A percentile compares a stretch with the other conserved stretches of the same genome.
phyloP scores from a whole-genome alignment of 2,113 vertebrate genomes.

The Chrysochloris asiatica region DNA sequence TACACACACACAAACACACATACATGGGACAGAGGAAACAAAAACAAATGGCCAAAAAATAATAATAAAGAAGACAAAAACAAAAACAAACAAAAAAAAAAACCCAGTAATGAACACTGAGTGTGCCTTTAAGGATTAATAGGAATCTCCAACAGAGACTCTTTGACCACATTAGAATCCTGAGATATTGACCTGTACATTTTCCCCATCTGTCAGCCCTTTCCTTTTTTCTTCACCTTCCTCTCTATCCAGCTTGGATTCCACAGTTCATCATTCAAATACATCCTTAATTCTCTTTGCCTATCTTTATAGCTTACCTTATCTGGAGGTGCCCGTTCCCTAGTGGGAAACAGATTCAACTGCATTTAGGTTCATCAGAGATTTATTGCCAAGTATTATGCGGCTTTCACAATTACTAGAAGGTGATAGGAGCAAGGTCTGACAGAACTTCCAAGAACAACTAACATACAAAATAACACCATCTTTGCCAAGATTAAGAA shows the following conservation, averaged over 20 bases:
- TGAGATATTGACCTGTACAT: constrained; percentile 16
- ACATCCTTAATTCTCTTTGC: neutral
- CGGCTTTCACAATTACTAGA: neutral
- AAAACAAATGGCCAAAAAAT: too few species aligned
- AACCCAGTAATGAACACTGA: neutral
- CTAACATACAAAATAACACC: neutral
- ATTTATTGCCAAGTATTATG: neutral
- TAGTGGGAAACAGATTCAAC: neutral
- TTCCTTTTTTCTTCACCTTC: constrained; percentile 32
- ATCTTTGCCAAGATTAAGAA: neutral
- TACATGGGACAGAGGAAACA: too few species aligned
- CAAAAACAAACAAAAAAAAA: too few species aligned
- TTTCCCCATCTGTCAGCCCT: neutral
- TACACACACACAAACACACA: too few species aligned
- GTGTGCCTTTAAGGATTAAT: neutral
- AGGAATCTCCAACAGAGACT: neutral
- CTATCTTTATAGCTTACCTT: neutral
- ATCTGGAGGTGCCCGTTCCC: neutral
- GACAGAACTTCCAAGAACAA: constrained; percentile 7
- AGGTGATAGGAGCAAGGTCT: neutral
- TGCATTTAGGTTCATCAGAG: neutral
- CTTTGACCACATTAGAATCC: too few species aligned
- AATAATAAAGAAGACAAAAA: too few species aligned
- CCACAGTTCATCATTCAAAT: neutral
- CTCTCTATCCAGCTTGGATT: constrained; percentile 17